A percentile compares a stretch with the other conserved stretches of the same genome.
Conservation (phyloP, 1,140 invertebrate species). For the Cyclina sinensis region DNA sequence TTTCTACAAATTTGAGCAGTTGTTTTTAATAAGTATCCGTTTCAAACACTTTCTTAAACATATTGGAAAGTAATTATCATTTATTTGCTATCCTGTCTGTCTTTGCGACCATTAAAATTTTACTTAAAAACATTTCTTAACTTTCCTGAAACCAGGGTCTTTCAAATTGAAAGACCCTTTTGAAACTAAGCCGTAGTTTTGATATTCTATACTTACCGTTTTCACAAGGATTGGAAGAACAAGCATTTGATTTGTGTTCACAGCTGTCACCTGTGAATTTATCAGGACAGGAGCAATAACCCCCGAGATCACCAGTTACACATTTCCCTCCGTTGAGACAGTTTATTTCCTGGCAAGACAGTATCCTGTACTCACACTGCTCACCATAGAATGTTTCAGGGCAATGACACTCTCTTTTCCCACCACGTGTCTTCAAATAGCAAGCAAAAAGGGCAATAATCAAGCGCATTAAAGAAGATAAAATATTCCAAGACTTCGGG, state of each 20-base stretch:
- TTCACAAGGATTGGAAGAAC: conserved; percentile 74
- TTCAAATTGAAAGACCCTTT: no score
- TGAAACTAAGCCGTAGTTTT: neutral
- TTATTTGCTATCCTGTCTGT: neutral
- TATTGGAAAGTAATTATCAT: no score
- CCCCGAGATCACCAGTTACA: conserved; percentile 87
- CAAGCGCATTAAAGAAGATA: no score
- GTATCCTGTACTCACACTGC: conserved; percentile 87
- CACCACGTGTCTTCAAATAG: conserved; percentile 59
- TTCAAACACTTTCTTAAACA: no score
- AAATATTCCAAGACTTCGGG: no score
- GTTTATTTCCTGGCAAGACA: conserved; percentile 92
- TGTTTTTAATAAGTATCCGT: no score
- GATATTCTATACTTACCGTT: conserved; percentile 78
- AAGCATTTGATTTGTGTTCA: conserved; percentile 75
- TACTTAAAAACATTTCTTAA: neutral
- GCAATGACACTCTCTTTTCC: conserved; percentile 73
- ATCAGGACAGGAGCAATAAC: conserved; percentile 91
- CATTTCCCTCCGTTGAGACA: conserved; percentile 94
- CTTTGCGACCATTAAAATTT: neutral
- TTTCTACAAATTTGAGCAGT: no score
- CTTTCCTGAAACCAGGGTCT: neutral
- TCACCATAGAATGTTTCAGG: conserved; percentile 72
- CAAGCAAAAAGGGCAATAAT: no score
- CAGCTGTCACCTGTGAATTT: conserved; percentile 86